Base-by-base conservation (phyloP, 53 echinoderm and acorn worm species). In the Hippasteria phrygiana region DNA sequence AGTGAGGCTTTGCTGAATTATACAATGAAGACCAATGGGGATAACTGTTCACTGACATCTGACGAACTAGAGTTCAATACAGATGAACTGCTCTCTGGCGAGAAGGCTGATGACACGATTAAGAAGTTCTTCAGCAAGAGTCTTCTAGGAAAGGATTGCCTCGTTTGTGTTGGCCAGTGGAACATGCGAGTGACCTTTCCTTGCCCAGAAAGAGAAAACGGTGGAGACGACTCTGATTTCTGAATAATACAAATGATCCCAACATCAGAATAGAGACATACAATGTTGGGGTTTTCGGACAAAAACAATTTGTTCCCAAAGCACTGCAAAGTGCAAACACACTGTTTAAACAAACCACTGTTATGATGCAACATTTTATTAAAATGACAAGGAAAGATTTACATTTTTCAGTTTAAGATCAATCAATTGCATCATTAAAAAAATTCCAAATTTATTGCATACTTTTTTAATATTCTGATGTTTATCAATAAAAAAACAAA, bases 1-100 rank as follows among this genome's bases (percentile, higher is more conserved):
- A 87, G 53, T 40, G 89, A 92, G 64, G 46, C 56, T 14, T 29
- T 47, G 8, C 64, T 94, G 62, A 69, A 90, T 35, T 56, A 94
- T 80, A 88, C 83, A 62, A 94, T 94, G 94, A 92, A 83, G 51
- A 88, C 83, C 20, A 87, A 88, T 43, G 92, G 92, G 14, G 94
- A 94, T 51, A 94, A 94, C 32, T 94, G 94, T 46, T 87, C 94
- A 45, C 59, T 94, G 64, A 53, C 90, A 2, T 87, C 71, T 17
- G 88, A 92, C 22, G 41, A 87, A 56, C 73, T 94, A 43, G 90
- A 94, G 3, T 94, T 90, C 75, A 51, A 75, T 31, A 94, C 94
- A 55, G 90, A 94, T 70, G 85, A 94, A 75, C 42, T 92, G 34
- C 56, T 75, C 2, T 54, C 71, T 24, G 92, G 59, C 20, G 37